phyloP scores from a whole-genome alignment of 2,888 invertebrate species.

The Nycteola revayana region DNA sequence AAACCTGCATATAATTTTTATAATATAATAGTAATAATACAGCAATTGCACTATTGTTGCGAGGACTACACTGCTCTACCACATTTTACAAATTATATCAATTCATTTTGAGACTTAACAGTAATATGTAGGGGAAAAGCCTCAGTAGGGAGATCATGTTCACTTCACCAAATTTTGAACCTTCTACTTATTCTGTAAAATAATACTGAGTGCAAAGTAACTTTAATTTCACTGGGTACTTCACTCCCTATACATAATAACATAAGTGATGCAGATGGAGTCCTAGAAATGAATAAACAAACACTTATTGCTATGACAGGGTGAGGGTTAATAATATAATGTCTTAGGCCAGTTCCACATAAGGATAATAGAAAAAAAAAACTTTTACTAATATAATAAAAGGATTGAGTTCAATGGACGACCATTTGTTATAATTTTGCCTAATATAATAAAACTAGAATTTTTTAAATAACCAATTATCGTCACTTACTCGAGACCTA shows the following conservation, averaged over 20 bases:
- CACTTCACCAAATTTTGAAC: constrained; percentile 62
- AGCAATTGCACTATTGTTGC: constrained; percentile 81
- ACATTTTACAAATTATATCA: constrained; percentile 57
- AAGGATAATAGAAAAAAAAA: constrained; percentile 45
- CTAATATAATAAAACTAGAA: constrained; percentile 56
- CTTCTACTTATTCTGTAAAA: constrained; percentile 60
- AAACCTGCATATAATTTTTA: constrained; percentile 74
- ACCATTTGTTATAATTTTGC: constrained; percentile 45
- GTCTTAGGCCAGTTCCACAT: constrained; percentile 66
- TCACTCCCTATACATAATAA: constrained; percentile 41
- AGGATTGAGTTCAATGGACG: constrained; percentile 44
- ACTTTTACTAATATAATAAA: constrained; percentile 43
- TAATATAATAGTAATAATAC: constrained; percentile 60
- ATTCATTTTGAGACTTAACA: constrained; percentile 60
- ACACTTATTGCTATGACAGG: constrained; percentile 57
- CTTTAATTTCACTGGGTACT: constrained; percentile 70
- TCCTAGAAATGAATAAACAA: constrained; percentile 49
- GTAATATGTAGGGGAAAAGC: constrained; percentile 55
- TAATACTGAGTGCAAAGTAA: constrained; percentile 77
- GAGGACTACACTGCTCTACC: constrained; percentile 78
- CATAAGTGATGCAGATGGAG: constrained; percentile 51
- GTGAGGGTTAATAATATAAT: constrained; percentile 55
- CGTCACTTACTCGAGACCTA: constrained; percentile 74
- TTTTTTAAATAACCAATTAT: constrained; percentile 67
- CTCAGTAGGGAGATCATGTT: constrained; percentile 67